Evolutionary conservation across 2,888 invertebrate genomes (phyloP), one percentile per base, ranked within the genome.

Genomic region (Heliconius ismenius): DNA sequence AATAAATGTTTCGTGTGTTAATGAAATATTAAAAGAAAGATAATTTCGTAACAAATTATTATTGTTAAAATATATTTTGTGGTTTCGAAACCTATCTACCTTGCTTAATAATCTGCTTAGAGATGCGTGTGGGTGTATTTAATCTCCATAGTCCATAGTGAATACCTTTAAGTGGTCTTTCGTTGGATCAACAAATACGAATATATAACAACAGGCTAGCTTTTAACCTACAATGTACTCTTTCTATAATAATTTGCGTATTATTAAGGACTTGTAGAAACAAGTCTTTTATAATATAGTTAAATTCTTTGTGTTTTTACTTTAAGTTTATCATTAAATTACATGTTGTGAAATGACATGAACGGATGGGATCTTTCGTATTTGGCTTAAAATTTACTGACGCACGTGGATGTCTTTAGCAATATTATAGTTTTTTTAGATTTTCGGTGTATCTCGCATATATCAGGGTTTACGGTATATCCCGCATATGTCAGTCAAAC

Each of bases 131-230:
- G 62, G 73, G 73, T 73, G 62, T 39, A 62, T 63, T 73, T 73
- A 63, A 73, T 73, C 63, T 63, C 62, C 62, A 73, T 39, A 39
- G 73, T 63, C 62, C 43, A 73, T 39, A 39, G 73, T 26, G 62
- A 62, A 43, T 73, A 73, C 62, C 62, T 62, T 73, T 43, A 73
- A 60, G 73, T 62, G 73, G 39, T 73, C 73, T 62, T 73, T 62
- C 26, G 18, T 73, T 26, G 62, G 73, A 62, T 73, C 32, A 70
- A 70, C 69, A 32, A 73, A 26, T 60, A 62, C 43, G 24, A 62
- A 73, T 73, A 60, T 24, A 36, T 26, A 73, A 62, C 58, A 72
- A 62, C n/a, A n/a, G 54, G 7, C 54, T 28, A 60, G 36, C 36
- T 73, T 43, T 62, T 39, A 24, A 70, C n/a, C 28, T 70, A 18